These are phyloP conservation scores for Luscinia luscinia DNA, from an alignment of 2,797 vertebrate genomes.

Conservation along the genomic window DNA sequence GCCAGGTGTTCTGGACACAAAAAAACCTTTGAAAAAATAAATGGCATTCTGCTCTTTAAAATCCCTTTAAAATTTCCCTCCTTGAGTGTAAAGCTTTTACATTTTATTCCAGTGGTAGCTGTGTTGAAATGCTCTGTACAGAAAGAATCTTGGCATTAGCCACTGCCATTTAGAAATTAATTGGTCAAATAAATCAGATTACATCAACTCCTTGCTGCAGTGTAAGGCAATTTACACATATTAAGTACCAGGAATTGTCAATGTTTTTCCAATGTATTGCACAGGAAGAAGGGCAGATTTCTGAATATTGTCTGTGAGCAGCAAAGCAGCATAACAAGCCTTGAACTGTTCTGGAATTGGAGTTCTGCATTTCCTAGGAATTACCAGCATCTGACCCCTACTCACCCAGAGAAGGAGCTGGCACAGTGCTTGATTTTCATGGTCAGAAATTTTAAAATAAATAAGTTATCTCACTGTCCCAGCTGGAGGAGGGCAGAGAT, in stretches of 20 bases:
- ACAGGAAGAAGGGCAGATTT: neutral
- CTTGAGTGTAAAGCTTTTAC: neutral
- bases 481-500: constrained; percentile 25
- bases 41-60: neutral
- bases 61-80: neutral
- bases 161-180: neutral
- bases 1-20: constrained; percentile 8
- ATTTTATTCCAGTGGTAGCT: neutral
- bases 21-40: neutral
- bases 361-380: neutral
- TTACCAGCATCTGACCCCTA: neutral
- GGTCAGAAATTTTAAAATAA: constrained; percentile 29
- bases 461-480: neutral
- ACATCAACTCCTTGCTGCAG: neutral
- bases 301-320: neutral
- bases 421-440: constrained; percentile 1
- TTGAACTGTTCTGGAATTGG: neutral
- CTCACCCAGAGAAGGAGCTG: neutral
- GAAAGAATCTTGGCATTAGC: neutral
- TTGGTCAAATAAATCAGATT: neutral
- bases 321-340: neutral
- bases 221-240: neutral
- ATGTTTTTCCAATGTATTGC: neutral
- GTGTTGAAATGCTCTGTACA: neutral
- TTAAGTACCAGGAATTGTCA: neutral